Conservation (phyloP, 2,888 invertebrate species). For the Clusia tigrina region DNA sequence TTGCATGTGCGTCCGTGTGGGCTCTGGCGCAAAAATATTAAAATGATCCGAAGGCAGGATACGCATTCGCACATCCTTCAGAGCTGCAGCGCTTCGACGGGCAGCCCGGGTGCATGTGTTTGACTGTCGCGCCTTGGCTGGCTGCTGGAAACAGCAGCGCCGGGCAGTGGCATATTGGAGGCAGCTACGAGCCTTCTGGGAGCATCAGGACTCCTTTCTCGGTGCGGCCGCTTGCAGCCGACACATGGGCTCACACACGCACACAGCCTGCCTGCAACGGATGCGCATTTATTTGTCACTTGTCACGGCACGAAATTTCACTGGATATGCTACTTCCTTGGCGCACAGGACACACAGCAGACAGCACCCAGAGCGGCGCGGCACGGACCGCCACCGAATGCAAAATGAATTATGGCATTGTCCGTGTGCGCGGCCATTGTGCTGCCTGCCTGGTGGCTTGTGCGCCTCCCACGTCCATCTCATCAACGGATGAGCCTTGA, state of each 20-base stretch:
- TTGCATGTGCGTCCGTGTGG: not conserved
- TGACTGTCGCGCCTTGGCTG: not conserved
- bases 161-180: not conserved
- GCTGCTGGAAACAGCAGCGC: not conserved
- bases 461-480: no score
- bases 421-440: no score
- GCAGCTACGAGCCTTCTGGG: no score
- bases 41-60: not conserved
- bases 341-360: no score
- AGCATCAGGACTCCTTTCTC: no score
- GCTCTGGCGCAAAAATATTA: conserved; percentile 5
- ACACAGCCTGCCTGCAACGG: not conserved
- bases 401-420: no score
- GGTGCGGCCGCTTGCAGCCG: no score
- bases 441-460: no score
- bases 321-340: no score
- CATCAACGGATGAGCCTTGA: not conserved
- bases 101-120: not conserved
- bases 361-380: no score
- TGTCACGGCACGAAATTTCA: no score
- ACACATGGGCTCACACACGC: not conserved
- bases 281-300: conserved; percentile 8
- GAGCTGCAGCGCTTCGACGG: not conserved
- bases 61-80: not conserved
- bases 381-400: no score